Evolutionary conservation across 2,797 vertebrate species (phyloP), one percentile per base, ranked within the genome.

Genomic region (Thripadectes ignobilis): DNA sequence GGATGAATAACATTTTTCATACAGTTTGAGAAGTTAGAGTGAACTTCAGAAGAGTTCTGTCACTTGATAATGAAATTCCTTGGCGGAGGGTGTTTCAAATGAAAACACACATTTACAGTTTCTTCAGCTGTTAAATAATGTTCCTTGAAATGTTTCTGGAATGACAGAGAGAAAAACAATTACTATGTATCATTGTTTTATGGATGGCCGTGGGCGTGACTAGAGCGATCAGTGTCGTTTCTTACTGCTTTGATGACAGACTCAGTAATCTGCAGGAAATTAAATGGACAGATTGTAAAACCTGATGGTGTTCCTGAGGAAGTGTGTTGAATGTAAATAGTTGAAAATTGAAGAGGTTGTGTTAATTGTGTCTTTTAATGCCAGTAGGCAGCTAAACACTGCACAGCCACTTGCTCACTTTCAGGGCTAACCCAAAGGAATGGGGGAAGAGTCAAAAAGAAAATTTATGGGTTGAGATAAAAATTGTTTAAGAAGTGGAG

Each of bases 341-440:
- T 34, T 90, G 57, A 45, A 83, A 78, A 59, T 39, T 0, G 0
- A 49, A 61, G 59, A n/a, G 62, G 29, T 9, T 27, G 0, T 54
- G 19, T 58, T 86, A 74, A 30, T 39, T 78, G 34, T 76, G 32
- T 67, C 18, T 6, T 36, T 80, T 77, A 84, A 30, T 3, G 4
- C 21, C 0, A 0, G 8, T 19, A 24, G 19, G 30, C 39, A 63
- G 66, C 55, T 69, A 9, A 83, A 27, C 32, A 41, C 5, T 66
- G 23, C 6, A n/a, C 4, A 58, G 30, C 19, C 3, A 3, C 39
- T 91, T 73, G 51, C 17, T 80, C 2, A 3, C 26, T 66, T 62
- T 32, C 10, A 6, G 9, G 13, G 1, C 12, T 4, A 4, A 1
- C 10, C 3, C 12, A 49, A 49, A 59, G 17, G 16, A 14, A 17